Evolutionary conservation across 2,113 vertebrate species (phyloP).

Genomic region (Calypte anna): DNA sequence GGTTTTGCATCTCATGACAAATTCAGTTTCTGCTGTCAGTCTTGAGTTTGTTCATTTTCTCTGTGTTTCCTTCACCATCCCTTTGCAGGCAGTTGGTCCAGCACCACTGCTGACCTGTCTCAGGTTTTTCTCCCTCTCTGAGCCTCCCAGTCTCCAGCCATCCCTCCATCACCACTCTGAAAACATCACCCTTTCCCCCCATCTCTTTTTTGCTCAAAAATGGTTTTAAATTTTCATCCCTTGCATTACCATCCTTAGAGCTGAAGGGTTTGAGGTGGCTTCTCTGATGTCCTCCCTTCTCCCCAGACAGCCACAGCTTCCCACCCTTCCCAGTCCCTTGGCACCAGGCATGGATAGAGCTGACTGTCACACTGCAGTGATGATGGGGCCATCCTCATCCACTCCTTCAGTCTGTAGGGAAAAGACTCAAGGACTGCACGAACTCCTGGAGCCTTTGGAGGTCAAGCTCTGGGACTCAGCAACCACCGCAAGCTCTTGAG

Average conservation of each 20-base stretch:
- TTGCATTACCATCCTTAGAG: background rate
- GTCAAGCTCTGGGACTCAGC: background rate
- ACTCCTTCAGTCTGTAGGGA: background rate
- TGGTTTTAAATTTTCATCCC: background rate
- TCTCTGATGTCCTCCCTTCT: background rate
- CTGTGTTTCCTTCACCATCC: background rate
- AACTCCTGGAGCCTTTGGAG: background rate
- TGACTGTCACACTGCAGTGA: accelerated
- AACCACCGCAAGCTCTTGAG: background rate
- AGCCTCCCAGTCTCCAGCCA: background rate
- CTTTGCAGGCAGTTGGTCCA: background rate
- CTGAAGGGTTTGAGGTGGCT: background rate
- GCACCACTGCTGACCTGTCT: background rate
- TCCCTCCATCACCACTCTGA: background rate
- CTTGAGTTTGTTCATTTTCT: background rate
- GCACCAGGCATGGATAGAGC: background rate
- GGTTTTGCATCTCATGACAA: background rate
- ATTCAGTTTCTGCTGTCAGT: background rate
- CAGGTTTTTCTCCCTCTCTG: background rate
- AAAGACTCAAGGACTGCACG: background rate
- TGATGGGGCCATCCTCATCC: accelerated
- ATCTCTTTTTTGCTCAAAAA: background rate
- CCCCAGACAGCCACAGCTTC: background rate
- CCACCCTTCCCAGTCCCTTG: background rate
- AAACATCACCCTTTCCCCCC: background rate